Percentiles rank a stretch among this genome's conserved stretches.
Evolutionary conservation across 2,888 invertebrate species (phyloP).

Genomic region (Apodemia duryi): DNA sequence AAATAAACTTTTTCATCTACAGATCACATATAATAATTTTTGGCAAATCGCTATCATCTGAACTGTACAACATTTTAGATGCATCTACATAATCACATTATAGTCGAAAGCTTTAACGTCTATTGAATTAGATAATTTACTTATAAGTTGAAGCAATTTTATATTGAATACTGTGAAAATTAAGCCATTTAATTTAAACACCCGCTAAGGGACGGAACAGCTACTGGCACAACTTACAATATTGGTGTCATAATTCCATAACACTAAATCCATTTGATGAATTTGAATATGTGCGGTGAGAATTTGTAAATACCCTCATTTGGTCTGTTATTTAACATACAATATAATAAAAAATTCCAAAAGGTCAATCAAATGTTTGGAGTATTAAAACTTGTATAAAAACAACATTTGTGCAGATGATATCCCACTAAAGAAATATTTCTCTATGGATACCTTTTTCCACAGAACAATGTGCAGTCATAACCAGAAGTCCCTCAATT

Average conservation of each 20-base stretch:
- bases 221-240: conserved; percentile 54
- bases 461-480: conserved; percentile 26
- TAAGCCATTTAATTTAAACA: conserved; percentile 35
- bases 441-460: conserved; percentile 22
- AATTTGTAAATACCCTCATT: conserved; percentile 17
- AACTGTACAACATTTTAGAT: conserved; percentile 44
- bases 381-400: conserved; percentile 66
- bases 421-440: conserved; percentile 29
- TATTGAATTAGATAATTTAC: conserved; percentile 13
- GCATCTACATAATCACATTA: conserved; percentile 29
- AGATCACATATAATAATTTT: conserved; percentile 65
- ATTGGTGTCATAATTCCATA: conserved; percentile 59
- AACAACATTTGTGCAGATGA: conserved; percentile 42
- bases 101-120: conserved; percentile 16
- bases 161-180: conserved; percentile 25
- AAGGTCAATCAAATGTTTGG: conserved; percentile 58
- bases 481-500: conserved; percentile 24
- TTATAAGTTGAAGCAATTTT: conserved; percentile 7
- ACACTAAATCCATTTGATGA: conserved; percentile 37
- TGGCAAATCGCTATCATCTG: conserved; percentile 63
- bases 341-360: conserved; percentile 40
- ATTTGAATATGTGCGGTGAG: conserved; percentile 10
- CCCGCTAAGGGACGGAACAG: conserved; percentile 63
- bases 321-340: conserved; percentile 15
- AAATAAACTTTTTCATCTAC: conserved; percentile 51